Evolutionary conservation across 2,888 invertebrate genomes (phyloP).

Genomic region (Lordiphosa andalusiaca): DNA sequence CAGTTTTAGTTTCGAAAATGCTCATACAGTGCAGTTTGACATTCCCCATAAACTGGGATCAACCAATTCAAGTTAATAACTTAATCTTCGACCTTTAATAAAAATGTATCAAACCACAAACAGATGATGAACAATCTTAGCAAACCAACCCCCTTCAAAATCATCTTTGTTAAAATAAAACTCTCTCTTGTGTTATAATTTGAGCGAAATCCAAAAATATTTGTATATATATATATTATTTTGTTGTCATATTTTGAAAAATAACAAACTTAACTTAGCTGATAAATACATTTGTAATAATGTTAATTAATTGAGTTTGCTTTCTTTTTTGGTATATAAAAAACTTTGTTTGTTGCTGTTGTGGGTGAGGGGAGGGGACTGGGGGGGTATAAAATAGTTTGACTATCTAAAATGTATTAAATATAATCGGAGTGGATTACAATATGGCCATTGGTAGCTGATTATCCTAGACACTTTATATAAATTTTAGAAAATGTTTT

Average conservation of each 20-base stretch:
- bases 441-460: slow-evolving; percentile 28
- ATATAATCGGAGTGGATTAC: slow-evolving; percentile 32
- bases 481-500: slow-evolving; percentile 21
- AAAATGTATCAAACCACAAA: too few relatives aligned
- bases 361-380: not conserved
- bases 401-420: slow-evolving; percentile 62
- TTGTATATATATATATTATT: slow-evolving; percentile 40
- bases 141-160: too few relatives aligned
- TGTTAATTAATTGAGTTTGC: slow-evolving; percentile 38
- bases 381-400: slow-evolving; percentile 56
- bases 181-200: slow-evolving; percentile 5
- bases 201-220: slow-evolving; percentile 72
- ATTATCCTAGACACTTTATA: slow-evolving; percentile 36
- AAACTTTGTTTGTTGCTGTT: slow-evolving; percentile 43
- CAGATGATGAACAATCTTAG: too few relatives aligned
- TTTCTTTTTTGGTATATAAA: slow-evolving; percentile 42
- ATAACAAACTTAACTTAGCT: slow-evolving; percentile 70
- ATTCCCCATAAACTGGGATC: too few relatives aligned
- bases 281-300: slow-evolving; percentile 46
- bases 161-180: too few relatives aligned
- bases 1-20: too few relatives aligned
- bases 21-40: too few relatives aligned
- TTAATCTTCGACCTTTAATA: too few relatives aligned
- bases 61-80: too few relatives aligned
- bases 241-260: slow-evolving; percentile 60